Conservation (phyloP, 2,113 vertebrate genomes). For the Panurus biarmicus region DNA sequence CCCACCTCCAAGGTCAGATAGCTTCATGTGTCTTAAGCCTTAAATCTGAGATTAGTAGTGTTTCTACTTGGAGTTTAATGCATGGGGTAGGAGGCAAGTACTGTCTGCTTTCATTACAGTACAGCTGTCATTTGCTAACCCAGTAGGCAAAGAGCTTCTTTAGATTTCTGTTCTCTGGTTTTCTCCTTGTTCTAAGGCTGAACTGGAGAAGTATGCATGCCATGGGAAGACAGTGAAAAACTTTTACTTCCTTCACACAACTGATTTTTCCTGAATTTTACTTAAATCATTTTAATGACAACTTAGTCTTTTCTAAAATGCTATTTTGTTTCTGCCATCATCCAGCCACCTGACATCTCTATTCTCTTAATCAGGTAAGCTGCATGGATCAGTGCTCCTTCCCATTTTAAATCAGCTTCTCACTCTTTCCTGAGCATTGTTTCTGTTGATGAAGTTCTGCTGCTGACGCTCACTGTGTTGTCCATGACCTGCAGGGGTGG, state of each 20-base stretch:
- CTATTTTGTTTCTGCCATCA: background rate
- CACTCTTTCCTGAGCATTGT: background rate
- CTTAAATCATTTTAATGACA: background rate
- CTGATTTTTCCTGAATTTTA: background rate
- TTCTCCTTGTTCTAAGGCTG: background rate
- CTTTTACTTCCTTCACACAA: background rate
- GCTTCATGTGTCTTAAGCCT: background rate
- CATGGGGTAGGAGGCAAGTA: background rate
- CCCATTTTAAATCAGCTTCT: background rate
- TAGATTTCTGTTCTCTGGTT: background rate
- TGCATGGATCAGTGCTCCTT: background rate
- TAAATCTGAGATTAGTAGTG: background rate
- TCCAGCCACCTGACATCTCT: background rate
- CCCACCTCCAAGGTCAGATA: background rate
- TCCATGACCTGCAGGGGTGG: background rate
- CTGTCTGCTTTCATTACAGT: background rate
- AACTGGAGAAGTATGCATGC: background rate
- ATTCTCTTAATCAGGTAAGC: background rate
- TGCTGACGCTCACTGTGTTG: accelerated
- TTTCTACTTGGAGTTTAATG: background rate
- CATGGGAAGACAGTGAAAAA: background rate
- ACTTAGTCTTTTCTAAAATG: background rate
- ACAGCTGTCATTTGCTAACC: background rate
- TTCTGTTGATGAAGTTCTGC: background rate
- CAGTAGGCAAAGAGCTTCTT: background rate